Percentiles rank a stretch among this genome's conserved stretches.
Conservation (phyloP, 1,140 invertebrate species). For the Holotrichia oblita region DNA sequence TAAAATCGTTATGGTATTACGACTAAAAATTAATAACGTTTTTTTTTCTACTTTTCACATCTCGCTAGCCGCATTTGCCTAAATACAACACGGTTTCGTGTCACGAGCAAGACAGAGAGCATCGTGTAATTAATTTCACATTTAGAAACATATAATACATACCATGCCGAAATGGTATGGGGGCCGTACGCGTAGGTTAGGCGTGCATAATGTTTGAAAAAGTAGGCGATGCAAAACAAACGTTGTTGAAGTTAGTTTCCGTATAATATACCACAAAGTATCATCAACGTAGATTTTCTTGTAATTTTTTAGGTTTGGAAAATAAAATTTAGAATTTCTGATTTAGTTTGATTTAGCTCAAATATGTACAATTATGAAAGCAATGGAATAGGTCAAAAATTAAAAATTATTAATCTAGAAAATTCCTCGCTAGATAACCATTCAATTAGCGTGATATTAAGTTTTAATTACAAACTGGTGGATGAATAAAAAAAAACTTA, state of each 20-base stretch:
- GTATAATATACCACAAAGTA: background rate
- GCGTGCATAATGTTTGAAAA: conserved; percentile 13
- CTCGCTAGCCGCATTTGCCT: background rate
- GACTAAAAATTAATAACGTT: background rate
- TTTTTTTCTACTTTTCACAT: background rate
- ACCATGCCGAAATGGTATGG: background rate
- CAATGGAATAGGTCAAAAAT: too few relatives aligned
- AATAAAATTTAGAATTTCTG: too few relatives aligned
- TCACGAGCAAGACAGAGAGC: background rate
- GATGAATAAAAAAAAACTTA: too few relatives aligned
- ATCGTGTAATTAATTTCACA: conserved; percentile 14
- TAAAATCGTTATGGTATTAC: background rate
- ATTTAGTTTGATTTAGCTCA: too few relatives aligned
- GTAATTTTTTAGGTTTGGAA: too few relatives aligned
- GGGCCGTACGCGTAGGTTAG: conserved; percentile 3
- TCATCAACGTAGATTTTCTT: too few relatives aligned
- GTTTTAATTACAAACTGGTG: too few relatives aligned
- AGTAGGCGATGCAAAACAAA: background rate
- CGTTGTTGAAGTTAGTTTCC: background rate
- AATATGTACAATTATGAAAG: too few relatives aligned
- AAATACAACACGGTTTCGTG: background rate
- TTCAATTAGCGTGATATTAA: too few relatives aligned
- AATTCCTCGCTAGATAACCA: too few relatives aligned
- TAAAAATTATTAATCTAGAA: too few relatives aligned
- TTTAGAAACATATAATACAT: background rate